A percentile compares a stretch with the other conserved stretches of the same genome.
Evolutionary conservation across 2,888 invertebrate species (phyloP).

Genomic region (Lysandra bellargus): DNA sequence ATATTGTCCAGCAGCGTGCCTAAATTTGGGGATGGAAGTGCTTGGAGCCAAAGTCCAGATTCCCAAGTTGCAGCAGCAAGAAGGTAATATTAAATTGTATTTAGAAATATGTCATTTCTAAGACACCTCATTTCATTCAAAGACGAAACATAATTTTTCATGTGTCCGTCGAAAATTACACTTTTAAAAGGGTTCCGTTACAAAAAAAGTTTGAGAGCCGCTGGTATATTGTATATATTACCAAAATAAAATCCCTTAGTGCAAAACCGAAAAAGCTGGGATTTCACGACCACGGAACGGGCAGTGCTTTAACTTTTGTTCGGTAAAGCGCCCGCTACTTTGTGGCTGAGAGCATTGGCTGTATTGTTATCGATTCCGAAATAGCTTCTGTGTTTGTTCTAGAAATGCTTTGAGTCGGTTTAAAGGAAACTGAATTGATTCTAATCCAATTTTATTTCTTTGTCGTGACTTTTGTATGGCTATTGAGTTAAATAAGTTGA

Average conservation of each 20-base stretch:
- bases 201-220: no score
- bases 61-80: no score
- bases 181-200: no score
- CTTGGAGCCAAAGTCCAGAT: no score
- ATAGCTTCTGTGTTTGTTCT: conserved; percentile 32
- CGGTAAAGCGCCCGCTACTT: conserved; percentile 30
- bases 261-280: conserved; percentile 28
- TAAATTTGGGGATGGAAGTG: no score
- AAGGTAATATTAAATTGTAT: no score
- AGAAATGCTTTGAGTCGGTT: conserved; percentile 27
- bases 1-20: no score
- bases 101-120: no score
- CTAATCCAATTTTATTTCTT: background rate
- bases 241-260: background rate
- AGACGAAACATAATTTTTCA: no score
- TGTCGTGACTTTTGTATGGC: background rate
- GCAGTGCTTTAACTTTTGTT: conserved; percentile 26
- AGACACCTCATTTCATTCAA: no score
- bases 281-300: conserved; percentile 25
- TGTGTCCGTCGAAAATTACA: no score
- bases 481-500: background rate
- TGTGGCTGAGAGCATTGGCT: conserved; percentile 37
- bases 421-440: conserved; percentile 24
- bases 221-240: background rate
- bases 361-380: conserved; percentile 37